phyloP scores from a whole-genome alignment of 1,140 invertebrate genomes.

The Drosophila tropicalis region DNA sequence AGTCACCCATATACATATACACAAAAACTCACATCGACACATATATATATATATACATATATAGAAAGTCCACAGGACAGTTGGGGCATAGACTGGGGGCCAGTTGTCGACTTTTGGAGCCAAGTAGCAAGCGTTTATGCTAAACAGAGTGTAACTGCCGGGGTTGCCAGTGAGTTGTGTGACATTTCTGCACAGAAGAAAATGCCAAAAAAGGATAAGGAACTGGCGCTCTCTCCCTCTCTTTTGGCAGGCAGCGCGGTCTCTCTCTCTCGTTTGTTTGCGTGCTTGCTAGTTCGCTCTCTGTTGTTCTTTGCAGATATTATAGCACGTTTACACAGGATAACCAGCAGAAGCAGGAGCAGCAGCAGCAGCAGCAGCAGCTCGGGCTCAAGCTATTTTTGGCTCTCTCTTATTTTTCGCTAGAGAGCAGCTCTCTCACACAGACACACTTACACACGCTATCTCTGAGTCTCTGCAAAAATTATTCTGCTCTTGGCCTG shows the following conservation, averaged over 20 bases:
- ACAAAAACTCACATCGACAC: constrained; percentile 11
- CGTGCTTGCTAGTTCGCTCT: background rate
- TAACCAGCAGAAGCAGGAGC: background rate
- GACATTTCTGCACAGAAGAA: constrained; percentile 65
- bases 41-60: no score
- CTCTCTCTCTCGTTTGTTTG: background rate
- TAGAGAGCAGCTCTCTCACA: constrained; percentile 20
- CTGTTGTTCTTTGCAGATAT: constrained; percentile 55
- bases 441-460: constrained; percentile 1
- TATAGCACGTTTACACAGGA: constrained; percentile 59
- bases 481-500: background rate
- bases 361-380: background rate
- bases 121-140: constrained; percentile 81
- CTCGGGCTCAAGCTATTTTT: constrained; percentile 54
- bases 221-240: background rate
- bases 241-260: background rate
- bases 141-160: constrained; percentile 81
- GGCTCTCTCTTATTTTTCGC: constrained; percentile 18
- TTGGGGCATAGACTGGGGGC: background rate
- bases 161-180: constrained; percentile 70
- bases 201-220: constrained; percentile 66
- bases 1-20: constrained; percentile 35
- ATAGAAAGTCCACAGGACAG: constrained; percentile 1
- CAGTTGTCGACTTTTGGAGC: constrained; percentile 60
- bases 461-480: constrained; percentile 30